Evolutionary conservation across 2,888 invertebrate species (phyloP).

Genomic region (Imbricaverruca yamaguchii): DNA sequence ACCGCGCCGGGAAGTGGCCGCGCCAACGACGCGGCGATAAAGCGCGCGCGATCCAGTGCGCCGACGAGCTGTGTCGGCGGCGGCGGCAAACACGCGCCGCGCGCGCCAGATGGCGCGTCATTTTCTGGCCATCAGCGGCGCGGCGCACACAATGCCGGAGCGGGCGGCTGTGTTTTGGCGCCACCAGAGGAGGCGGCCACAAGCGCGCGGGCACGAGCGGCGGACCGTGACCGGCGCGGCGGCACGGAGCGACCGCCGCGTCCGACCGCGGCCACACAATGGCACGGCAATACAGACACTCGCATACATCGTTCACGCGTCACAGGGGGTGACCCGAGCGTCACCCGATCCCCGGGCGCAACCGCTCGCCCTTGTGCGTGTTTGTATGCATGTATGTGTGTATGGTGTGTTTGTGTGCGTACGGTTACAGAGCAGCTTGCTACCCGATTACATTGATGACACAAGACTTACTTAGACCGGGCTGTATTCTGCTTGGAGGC

Average conservation of each 20-base stretch:
- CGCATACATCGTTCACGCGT: too few relatives aligned
- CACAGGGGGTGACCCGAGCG: too few relatives aligned
- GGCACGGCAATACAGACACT: too few relatives aligned
- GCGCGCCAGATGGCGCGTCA: background rate
- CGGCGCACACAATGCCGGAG: background rate
- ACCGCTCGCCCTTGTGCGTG: too few relatives aligned
- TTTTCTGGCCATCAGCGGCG: background rate
- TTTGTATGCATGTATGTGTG: too few relatives aligned
- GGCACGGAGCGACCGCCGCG: background rate
- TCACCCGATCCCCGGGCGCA: too few relatives aligned
- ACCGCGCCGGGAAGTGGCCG: background rate
- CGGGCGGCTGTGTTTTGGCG: constrained; percentile 13
- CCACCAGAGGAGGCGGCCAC: background rate
- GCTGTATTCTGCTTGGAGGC: too few relatives aligned
- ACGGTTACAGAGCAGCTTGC: too few relatives aligned
- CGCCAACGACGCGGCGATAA: background rate
- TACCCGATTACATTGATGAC: too few relatives aligned
- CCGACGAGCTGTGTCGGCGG: background rate
- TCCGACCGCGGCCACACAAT: too few relatives aligned
- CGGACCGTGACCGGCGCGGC: background rate
- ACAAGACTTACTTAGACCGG: too few relatives aligned
- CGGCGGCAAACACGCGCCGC: background rate
- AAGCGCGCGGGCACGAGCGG: background rate
- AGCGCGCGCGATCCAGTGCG: background rate
- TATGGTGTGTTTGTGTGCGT: too few relatives aligned